These are phyloP conservation scores for Branchinecta sandiegonensis DNA, from an alignment of 2,888 invertebrate genomes.

Conservation along the genomic window DNA sequence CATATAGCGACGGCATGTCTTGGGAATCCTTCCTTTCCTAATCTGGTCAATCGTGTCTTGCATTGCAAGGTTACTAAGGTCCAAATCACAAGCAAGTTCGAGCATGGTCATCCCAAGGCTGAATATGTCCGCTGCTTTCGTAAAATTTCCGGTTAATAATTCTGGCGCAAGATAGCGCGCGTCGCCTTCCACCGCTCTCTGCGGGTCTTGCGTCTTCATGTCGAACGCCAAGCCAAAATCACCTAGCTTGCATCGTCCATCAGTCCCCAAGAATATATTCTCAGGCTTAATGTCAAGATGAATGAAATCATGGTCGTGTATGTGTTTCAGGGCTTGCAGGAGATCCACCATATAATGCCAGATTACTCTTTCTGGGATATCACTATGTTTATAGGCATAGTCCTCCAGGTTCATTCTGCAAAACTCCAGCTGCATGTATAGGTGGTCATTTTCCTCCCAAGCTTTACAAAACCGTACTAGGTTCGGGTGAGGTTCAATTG, in stretches of 20 bases:
- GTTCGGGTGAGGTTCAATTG: constrained; percentile 49
- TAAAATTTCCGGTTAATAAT: constrained; percentile 47
- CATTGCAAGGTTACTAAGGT: constrained; percentile 44
- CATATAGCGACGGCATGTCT: constrained; percentile 36
- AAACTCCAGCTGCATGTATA: constrained; percentile 56
- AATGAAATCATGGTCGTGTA: constrained; percentile 50
- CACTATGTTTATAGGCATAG: constrained; percentile 41
- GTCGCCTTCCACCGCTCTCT: constrained; percentile 50
- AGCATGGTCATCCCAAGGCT: constrained; percentile 56
- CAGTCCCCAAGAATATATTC: constrained; percentile 52
- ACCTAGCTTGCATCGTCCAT: constrained; percentile 50
- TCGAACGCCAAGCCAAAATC: constrained; percentile 60
- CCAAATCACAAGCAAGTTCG: constrained; percentile 53
- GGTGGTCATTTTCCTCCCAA: constrained; percentile 54
- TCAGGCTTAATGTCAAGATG: constrained; percentile 65
- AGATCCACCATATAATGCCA: constrained; percentile 54
- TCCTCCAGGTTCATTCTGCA: constrained; percentile 47
- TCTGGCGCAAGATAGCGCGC: constrained; percentile 59
- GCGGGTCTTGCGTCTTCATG: constrained; percentile 36
- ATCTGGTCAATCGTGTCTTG: constrained; percentile 54
- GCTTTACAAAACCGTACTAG: constrained; percentile 48
- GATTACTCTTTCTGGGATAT: constrained; percentile 45
- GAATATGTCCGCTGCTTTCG: constrained; percentile 56
- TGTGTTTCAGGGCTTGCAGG: constrained; percentile 46
- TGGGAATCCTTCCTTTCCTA: constrained; percentile 42